Percentiles rank a stretch among this genome's conserved stretches.
Conservation (phyloP, 2,888 invertebrate species). For the Ophion slaviceki region DNA sequence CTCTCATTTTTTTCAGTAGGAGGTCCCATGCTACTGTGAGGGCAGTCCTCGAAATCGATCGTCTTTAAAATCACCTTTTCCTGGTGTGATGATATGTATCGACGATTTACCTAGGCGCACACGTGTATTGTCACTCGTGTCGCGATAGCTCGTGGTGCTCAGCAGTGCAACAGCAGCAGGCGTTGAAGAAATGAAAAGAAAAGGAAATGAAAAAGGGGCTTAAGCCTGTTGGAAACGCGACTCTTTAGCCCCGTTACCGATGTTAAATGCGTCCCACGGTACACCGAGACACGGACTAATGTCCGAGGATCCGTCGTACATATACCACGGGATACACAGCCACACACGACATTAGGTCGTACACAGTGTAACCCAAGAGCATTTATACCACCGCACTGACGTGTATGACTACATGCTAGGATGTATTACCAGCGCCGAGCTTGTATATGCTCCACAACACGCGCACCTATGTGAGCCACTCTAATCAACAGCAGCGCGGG, state of each 20-base stretch:
- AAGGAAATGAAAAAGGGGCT: background rate
- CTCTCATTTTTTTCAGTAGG: no score
- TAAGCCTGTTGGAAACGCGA: constrained; percentile 65
- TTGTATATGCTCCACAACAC: constrained; percentile 24
- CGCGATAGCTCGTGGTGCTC: constrained; percentile 15
- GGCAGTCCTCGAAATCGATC: no score
- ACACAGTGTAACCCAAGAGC: constrained; percentile 39
- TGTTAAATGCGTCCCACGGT: constrained; percentile 82
- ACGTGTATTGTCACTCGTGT: constrained; percentile 20
- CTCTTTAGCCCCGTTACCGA: constrained; percentile 79
- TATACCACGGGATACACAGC: constrained; percentile 51
- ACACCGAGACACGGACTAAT: constrained; percentile 82
- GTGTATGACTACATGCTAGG: constrained; percentile 46
- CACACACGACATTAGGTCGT: constrained; percentile 58
- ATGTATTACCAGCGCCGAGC: constrained; percentile 48
- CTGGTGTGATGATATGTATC: no score
- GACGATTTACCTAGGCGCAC: background rate
- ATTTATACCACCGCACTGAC: constrained; percentile 47
- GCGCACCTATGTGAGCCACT: constrained; percentile 29
- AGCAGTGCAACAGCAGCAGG: background rate
- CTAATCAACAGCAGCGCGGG: constrained; percentile 33
- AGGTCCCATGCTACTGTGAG: no score
- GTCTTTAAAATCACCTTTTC: no score
- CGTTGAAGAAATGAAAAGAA: constrained; percentile 19
- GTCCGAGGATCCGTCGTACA: constrained; percentile 74